Conservation (phyloP, 2,888 invertebrate species). For the Endomychus coccineus region DNA sequence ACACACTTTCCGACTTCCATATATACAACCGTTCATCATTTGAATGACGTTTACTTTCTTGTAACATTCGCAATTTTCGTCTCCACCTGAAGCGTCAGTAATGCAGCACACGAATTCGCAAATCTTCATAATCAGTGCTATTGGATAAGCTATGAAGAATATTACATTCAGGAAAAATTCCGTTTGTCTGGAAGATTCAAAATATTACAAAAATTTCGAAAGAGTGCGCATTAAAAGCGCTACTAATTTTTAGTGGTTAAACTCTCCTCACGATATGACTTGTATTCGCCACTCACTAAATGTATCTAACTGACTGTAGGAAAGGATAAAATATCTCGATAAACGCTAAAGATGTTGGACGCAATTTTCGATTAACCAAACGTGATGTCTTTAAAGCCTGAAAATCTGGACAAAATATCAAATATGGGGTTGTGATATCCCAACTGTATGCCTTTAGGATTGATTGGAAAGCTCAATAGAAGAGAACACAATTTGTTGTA, state of each 20-base stretch:
- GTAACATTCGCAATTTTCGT: slow-evolving; percentile 22
- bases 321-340: no score
- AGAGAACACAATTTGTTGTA: no score
- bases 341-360: no score
- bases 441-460: no score
- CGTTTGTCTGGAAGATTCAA: slow-evolving; percentile 33
- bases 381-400: no score
- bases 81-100: slow-evolving; percentile 17
- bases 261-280: not conserved
- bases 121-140: slow-evolving; percentile 34
- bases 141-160: slow-evolving; percentile 45
- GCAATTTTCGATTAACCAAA: no score
- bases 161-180: slow-evolving; percentile 45
- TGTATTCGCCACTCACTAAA: no score
- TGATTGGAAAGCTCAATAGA: no score
- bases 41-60: slow-evolving; percentile 28
- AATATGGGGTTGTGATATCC: no score
- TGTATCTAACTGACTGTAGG: no score
- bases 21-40: slow-evolving; percentile 15
- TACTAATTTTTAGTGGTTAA: not conserved
- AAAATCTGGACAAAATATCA: no score
- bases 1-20: slow-evolving; percentile 2
- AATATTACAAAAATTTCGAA: slow-evolving; percentile 1
- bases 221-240: not conserved
- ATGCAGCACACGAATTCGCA: slow-evolving; percentile 36